Evolutionary conservation across 2,113 vertebrate genomes (phyloP).

Genomic region (Alligator sinensis): DNA sequence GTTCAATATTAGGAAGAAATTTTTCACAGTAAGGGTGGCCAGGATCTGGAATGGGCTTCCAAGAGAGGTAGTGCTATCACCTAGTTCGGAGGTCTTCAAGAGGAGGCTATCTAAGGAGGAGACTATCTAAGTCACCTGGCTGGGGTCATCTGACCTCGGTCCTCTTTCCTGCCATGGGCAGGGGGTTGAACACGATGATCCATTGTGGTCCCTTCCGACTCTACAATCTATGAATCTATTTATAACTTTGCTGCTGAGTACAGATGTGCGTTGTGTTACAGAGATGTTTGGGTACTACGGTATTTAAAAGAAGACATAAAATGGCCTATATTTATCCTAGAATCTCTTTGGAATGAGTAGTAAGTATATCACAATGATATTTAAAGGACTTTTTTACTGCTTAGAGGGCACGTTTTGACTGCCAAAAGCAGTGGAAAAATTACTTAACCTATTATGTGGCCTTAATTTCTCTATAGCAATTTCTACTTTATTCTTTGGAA

Average conservation of each 20-base stretch:
- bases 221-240: too few relatives aligned
- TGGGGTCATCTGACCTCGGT: too few relatives aligned
- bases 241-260: not conserved
- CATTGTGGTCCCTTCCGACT: not conserved
- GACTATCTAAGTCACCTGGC: too few relatives aligned
- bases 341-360: not conserved
- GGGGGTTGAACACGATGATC: not conserved
- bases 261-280: not conserved
- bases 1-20: too few relatives aligned
- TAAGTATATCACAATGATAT: not conserved
- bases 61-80: too few relatives aligned
- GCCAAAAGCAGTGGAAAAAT: not conserved
- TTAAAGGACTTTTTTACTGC: not conserved
- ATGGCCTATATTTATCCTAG: fast-evolving
- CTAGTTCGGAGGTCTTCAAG: too few relatives aligned
- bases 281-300: not conserved
- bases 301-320: not conserved
- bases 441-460: not conserved
- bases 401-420: not conserved
- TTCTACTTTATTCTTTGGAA: not conserved
- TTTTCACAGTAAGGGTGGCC: too few relatives aligned
- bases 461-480: not conserved
- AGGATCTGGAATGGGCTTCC: too few relatives aligned
- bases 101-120: too few relatives aligned
- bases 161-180: too few relatives aligned